These are phyloP conservation scores for Harpagoxenus sublaevis DNA, from an alignment of 2,888 invertebrate genomes.

Conservation along the genomic window DNA sequence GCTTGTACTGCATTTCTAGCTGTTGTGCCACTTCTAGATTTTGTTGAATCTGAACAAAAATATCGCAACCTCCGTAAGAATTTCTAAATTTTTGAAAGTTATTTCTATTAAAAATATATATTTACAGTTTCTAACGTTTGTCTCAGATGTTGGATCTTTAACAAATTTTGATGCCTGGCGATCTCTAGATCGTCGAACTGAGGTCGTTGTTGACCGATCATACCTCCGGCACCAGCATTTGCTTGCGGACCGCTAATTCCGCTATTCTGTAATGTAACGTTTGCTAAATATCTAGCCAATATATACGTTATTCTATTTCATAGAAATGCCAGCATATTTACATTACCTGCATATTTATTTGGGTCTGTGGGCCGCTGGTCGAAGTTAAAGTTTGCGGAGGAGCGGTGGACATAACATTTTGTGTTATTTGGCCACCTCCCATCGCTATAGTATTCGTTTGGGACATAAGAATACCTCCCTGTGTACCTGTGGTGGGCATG, in stretches of 20 bases:
- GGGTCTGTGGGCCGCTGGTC: slow-evolving; percentile 81
- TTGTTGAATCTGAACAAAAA: slow-evolving; percentile 87
- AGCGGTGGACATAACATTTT: slow-evolving; percentile 86
- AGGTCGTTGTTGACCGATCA: slow-evolving; percentile 85
- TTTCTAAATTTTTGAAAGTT: neutral
- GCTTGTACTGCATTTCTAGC: slow-evolving; percentile 93
- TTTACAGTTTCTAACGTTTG: slow-evolving; percentile 92
- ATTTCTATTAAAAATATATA: slow-evolving; percentile 63
- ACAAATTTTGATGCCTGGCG: slow-evolving; percentile 92
- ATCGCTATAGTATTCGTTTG: slow-evolving; percentile 87
- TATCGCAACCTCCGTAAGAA: neutral
- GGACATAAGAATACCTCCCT: slow-evolving; percentile 87
- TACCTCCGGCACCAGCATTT: slow-evolving; percentile 74
- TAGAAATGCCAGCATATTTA: neutral
- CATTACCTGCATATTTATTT: slow-evolving; percentile 82
- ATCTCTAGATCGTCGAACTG: slow-evolving; percentile 89
- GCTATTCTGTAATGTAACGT: slow-evolving; percentile 67
- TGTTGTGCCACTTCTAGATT: slow-evolving; percentile 92
- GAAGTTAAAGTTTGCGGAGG: slow-evolving; percentile 81
- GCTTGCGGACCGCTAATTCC: slow-evolving; percentile 83
- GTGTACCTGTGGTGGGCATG: slow-evolving; percentile 83
- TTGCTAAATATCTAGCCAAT: slow-evolving; percentile 19
- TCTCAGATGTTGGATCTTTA: slow-evolving; percentile 92
- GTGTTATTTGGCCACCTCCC: slow-evolving; percentile 89
- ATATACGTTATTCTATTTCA: neutral